Percentiles rank a stretch among this genome's conserved stretches.
These are phyloP conservation scores for Harpalus rufipes DNA, from an alignment of 2,888 invertebrate species.

Conservation along the genomic window DNA sequence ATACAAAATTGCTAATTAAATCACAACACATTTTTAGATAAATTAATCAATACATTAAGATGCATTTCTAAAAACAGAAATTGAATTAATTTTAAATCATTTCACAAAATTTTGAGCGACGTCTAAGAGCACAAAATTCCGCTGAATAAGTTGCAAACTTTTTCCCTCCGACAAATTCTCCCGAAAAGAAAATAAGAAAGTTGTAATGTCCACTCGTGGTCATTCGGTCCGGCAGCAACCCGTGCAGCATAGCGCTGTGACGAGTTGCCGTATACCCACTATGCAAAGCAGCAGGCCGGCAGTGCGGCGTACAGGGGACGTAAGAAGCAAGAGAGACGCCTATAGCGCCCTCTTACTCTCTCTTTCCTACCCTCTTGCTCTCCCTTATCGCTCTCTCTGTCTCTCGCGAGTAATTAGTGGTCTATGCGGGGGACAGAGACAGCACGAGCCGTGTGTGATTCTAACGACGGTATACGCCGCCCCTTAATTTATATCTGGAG, in stretches of 20 bases:
- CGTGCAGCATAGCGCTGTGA: conserved; percentile 32
- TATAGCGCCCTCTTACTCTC: neutral
- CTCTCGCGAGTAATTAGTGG: conserved; percentile 75
- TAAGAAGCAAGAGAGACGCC: conserved; percentile 70
- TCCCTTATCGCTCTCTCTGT: neutral
- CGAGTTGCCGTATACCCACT: conserved; percentile 35
- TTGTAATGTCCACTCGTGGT: conserved; percentile 72
- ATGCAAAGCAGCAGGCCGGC: conserved; percentile 57
- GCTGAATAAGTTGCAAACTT: too few relatives aligned
- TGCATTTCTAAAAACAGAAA: too few relatives aligned
- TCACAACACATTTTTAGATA: too few relatives aligned
- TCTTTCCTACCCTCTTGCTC: neutral
- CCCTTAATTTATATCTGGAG: conserved; percentile 78
- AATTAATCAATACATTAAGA: too few relatives aligned
- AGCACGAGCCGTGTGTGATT: conserved; percentile 75
- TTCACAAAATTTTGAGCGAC: too few relatives aligned
- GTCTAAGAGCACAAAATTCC: too few relatives aligned
- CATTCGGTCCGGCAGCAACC: conserved; percentile 3
- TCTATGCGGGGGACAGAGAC: conserved; percentile 72
- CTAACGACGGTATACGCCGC: conserved; percentile 77
- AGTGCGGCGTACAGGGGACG: conserved; percentile 28
- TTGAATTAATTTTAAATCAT: too few relatives aligned
- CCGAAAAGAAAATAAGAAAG: conserved; percentile 68
- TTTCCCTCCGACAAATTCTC: too few relatives aligned
- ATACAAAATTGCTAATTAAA: too few relatives aligned